Conservation (phyloP, 2,113 vertebrate genomes). For the Dendrocopos noguchii region DNA sequence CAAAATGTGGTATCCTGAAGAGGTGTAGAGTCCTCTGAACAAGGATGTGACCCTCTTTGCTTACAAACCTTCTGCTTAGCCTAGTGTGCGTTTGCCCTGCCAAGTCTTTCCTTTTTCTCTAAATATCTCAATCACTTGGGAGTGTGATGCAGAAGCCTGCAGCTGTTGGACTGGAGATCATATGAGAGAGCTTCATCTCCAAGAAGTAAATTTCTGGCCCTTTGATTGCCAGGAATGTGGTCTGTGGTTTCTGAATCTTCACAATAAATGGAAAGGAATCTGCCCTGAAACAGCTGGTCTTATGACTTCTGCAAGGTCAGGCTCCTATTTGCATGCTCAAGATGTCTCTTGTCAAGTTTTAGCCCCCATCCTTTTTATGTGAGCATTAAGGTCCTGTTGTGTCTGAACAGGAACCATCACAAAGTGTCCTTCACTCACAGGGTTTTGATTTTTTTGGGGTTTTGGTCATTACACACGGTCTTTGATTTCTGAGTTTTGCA, state of each 20-base stretch:
- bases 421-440: neutral
- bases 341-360: neutral
- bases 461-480: neutral
- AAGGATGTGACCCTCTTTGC: neutral
- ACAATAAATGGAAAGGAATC: slow-evolving; percentile 31
- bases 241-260: slow-evolving; percentile 51
- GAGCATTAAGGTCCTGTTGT: neutral
- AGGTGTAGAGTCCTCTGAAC: neutral
- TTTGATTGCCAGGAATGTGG: slow-evolving; percentile 40
- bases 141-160: neutral
- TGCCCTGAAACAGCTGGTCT: neutral
- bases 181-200: neutral
- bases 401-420: neutral
- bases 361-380: neutral
- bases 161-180: neutral
- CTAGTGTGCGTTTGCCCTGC: neutral
- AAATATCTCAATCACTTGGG: neutral
- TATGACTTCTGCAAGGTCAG: slow-evolving; percentile 9
- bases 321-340: slow-evolving; percentile 4
- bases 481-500: neutral
- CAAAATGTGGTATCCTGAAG: neutral
- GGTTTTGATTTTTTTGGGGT: neutral
- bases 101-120: neutral
- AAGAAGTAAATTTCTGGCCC: neutral
- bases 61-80: neutral